phyloP scores from a whole-genome alignment of 2,888 invertebrate genomes.

The Rapana venosa region DNA sequence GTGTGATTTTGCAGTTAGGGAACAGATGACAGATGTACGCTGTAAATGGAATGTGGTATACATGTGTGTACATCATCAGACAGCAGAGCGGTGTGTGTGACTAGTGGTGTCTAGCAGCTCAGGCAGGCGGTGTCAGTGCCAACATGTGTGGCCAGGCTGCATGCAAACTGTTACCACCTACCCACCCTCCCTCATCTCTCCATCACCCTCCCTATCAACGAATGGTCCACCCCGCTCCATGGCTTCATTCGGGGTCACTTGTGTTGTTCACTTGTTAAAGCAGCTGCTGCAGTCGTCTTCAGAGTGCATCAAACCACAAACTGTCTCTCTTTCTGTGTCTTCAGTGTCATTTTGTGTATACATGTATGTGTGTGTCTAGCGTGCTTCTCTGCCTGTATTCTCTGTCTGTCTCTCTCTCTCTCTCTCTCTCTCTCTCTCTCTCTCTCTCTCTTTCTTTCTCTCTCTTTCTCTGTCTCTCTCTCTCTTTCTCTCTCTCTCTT shows the following conservation, averaged over 20 bases:
- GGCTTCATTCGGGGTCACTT: neutral
- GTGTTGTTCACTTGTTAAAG: constrained; percentile 22
- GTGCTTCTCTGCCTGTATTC: no score
- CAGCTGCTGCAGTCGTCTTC: neutral
- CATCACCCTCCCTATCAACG: neutral
- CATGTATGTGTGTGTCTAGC: neutral
- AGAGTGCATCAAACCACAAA: constrained; percentile 33
- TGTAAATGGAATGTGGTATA: no score
- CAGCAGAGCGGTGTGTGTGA: no score
- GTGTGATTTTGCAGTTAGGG: no score
- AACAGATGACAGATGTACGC: no score
- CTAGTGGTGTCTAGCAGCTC: no score
- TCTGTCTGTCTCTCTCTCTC: neutral
- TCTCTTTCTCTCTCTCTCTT: neutral
- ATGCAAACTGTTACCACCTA: neutral
- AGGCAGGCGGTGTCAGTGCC: neutral
- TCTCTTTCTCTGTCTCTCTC: no score
- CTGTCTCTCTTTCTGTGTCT: neutral
- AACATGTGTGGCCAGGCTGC: neutral
- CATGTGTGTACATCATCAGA: no score
- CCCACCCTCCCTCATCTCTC: neutral
- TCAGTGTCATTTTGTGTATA: neutral
- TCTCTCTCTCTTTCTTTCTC: no score
- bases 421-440: neutral
- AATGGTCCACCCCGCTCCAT: neutral